These are phyloP conservation scores for Lycaena phlaeas DNA, from an alignment of 2,888 invertebrate species.

Conservation along the genomic window DNA sequence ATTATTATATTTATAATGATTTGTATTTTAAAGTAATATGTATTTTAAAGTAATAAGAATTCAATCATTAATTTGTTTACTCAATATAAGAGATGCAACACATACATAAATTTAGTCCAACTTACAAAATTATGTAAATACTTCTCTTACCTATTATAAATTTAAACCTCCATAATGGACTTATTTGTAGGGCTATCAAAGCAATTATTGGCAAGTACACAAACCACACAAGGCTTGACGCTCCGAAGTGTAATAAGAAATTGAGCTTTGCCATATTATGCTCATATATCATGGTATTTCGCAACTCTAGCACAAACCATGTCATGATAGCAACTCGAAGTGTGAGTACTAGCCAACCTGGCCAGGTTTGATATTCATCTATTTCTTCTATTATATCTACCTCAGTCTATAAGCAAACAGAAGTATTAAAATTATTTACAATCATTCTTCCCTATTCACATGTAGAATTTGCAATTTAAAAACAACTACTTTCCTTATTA, in stretches of 20 bases:
- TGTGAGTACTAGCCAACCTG: slow-evolving; percentile 93
- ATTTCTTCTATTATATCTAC: slow-evolving; percentile 96
- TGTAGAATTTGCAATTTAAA: too few relatives aligned
- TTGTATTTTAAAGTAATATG: too few relatives aligned
- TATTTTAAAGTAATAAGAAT: too few relatives aligned
- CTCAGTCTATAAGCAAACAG: slow-evolving; percentile 79
- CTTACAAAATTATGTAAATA: too few relatives aligned
- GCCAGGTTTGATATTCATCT: slow-evolving; percentile 98
- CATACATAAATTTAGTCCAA: too few relatives aligned
- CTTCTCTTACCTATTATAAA: slow-evolving; percentile 89
- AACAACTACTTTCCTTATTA: too few relatives aligned
- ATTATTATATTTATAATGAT: too few relatives aligned
- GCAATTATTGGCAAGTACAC: slow-evolving; percentile 96
- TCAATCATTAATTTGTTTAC: too few relatives aligned
- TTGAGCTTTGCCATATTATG: slow-evolving; percentile 82
- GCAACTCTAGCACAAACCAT: slow-evolving; percentile 88
- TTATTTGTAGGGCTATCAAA: slow-evolving; percentile 92
- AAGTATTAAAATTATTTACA: too few relatives aligned
- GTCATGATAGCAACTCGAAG: slow-evolving; percentile 89
- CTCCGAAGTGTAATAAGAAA: slow-evolving; percentile 96
- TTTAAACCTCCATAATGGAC: slow-evolving; percentile 96
- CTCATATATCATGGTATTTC: slow-evolving; percentile 68
- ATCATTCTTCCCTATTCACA: too few relatives aligned
- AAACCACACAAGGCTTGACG: slow-evolving; percentile 98
- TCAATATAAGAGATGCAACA: too few relatives aligned